Evolutionary conservation across 1,140 invertebrate genomes (phyloP).

Genomic region (Coboldia fuscipes): DNA sequence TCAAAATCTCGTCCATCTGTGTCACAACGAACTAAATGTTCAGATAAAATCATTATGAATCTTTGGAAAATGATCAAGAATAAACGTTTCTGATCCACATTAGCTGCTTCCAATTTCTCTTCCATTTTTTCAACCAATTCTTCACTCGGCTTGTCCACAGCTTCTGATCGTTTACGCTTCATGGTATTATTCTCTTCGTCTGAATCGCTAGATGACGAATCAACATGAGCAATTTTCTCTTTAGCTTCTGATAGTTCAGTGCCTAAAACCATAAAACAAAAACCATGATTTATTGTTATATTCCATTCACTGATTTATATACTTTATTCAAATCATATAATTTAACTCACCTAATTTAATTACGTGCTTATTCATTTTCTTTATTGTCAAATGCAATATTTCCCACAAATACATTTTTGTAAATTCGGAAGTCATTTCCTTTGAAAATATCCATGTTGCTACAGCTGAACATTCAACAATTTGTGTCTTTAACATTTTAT

Average conservation of each 20-base stretch:
- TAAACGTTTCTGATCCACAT: constrained; percentile 90
- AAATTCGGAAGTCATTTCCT: constrained; percentile 85
- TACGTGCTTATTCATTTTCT: constrained; percentile 93
- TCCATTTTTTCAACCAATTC: constrained; percentile 88
- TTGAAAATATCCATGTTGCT: constrained; percentile 96
- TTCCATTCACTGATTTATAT: neutral
- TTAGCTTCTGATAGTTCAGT: constrained; percentile 67
- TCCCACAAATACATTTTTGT: constrained; percentile 96
- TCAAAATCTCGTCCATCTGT: constrained; percentile 82
- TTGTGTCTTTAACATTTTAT: constrained; percentile 94
- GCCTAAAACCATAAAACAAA: constrained; percentile 21
- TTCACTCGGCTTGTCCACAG: constrained; percentile 57
- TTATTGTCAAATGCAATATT: constrained; percentile 84
- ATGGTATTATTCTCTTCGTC: constrained; percentile 34
- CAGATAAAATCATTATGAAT: constrained; percentile 95
- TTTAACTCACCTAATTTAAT: constrained; percentile 44
- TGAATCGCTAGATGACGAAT: constrained; percentile 53
- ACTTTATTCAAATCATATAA: neutral
- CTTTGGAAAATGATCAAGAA: constrained; percentile 96
- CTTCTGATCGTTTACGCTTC: constrained; percentile 35
- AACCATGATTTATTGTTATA: constrained; percentile 1
- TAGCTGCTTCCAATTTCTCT: constrained; percentile 79
- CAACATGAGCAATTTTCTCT: constrained; percentile 54
- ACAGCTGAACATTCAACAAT: constrained; percentile 92
- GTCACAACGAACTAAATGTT: constrained; percentile 84